Evolutionary conservation across 1,140 invertebrate genomes (phyloP).

Genomic region (Drosophila varians): DNA sequence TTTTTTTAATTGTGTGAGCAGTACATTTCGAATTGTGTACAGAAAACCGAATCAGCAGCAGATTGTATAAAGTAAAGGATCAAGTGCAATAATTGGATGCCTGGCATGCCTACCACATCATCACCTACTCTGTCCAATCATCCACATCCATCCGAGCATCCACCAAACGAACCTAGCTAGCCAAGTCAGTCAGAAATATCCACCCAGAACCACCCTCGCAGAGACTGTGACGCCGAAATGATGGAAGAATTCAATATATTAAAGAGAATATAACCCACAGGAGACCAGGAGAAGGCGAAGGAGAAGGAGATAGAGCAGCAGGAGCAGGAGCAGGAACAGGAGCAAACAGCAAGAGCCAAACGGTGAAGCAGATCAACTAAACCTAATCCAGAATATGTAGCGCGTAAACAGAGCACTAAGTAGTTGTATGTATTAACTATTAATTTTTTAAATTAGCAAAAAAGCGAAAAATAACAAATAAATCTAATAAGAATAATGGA

Average conservation of each 20-base stretch:
- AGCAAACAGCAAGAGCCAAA: slow-evolving; percentile 4
- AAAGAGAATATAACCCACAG: not conserved
- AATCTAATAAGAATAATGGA: slow-evolving; percentile 47
- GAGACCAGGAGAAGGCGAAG: not conserved
- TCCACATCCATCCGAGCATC: not conserved
- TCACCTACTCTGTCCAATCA: not conserved
- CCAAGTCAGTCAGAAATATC: not conserved
- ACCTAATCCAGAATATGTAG: slow-evolving; percentile 72
- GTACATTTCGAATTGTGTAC: not conserved
- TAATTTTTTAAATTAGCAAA: slow-evolving; percentile 73
- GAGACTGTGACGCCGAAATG: slow-evolving; percentile 24
- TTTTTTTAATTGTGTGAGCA: not conserved
- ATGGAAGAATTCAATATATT: not conserved
- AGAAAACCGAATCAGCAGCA: not conserved
- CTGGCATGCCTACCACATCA: slow-evolving; percentile 2
- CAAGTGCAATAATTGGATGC: slow-evolving; percentile 27
- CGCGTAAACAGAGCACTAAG: slow-evolving; percentile 74
- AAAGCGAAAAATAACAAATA: slow-evolving; percentile 58
- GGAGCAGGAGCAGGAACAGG: not conserved
- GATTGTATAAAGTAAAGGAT: slow-evolving; percentile 36
- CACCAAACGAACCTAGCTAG: not conserved
- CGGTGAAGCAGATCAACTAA: slow-evolving; percentile 60
- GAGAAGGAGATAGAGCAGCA: not conserved
- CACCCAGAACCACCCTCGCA: not conserved
- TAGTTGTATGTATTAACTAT: slow-evolving; percentile 66